A percentile compares a stretch with the other conserved stretches of the same genome.
phyloP scores from a whole-genome alignment of 1,140 invertebrate genomes.

The Ericerus pela region DNA sequence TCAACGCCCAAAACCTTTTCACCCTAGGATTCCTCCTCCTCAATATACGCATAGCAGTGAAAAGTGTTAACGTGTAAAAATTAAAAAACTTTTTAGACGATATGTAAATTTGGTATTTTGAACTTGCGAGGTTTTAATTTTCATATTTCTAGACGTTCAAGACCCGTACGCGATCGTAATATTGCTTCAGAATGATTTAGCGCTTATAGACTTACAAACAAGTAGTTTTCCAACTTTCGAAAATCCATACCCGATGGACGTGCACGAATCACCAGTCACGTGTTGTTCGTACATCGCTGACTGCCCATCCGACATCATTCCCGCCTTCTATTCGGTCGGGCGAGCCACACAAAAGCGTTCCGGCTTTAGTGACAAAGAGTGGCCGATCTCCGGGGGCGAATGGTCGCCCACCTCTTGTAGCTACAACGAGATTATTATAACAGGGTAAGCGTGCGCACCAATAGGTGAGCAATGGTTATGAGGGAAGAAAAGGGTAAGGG shows the following conservation, averaged over 20 bases:
- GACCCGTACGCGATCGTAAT: slow-evolving; percentile 96
- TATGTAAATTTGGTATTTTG: slow-evolving; percentile 17
- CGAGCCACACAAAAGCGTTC: slow-evolving; percentile 49
- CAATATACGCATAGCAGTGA: no score
- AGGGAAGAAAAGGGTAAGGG: background rate
- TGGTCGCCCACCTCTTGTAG: slow-evolving; percentile 86
- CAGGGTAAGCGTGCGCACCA: slow-evolving; percentile 48
- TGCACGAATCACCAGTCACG: slow-evolving; percentile 94
- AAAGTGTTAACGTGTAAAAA: no score
- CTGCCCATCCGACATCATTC: slow-evolving; percentile 92
- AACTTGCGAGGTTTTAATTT: background rate
- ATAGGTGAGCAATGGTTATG: background rate
- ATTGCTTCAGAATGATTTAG: slow-evolving; percentile 91
- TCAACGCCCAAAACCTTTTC: no score
- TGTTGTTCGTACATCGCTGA: slow-evolving; percentile 92
- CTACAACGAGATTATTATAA: slow-evolving; percentile 93
- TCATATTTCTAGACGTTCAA: slow-evolving; percentile 61
- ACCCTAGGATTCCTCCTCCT: no score
- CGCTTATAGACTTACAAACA: slow-evolving; percentile 89
- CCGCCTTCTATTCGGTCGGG: slow-evolving; percentile 80
- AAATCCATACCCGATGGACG: slow-evolving; percentile 98
- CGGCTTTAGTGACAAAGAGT: slow-evolving; percentile 87
- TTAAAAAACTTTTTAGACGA: no score
- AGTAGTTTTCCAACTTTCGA: slow-evolving; percentile 96
- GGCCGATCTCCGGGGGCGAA: slow-evolving; percentile 88